A percentile compares a stretch with the other conserved stretches of the same genome.
Evolutionary conservation across 1,140 invertebrate species (phyloP).

Genomic region (Sipha flava): DNA sequence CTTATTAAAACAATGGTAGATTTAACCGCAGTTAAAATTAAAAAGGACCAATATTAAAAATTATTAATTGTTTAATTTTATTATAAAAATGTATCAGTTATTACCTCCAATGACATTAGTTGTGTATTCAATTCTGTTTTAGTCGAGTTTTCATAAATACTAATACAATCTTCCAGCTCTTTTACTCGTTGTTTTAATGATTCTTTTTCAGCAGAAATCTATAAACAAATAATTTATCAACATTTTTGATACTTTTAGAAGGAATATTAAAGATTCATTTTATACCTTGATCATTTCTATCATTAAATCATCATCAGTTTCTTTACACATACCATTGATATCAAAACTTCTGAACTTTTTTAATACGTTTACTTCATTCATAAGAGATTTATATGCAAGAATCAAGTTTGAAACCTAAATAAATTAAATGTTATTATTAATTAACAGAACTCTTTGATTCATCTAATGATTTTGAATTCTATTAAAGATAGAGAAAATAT

Average conservation of each 20-base stretch:
- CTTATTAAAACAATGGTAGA: too few species aligned
- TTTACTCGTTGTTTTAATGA: conserved; percentile 40
- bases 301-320: not conserved
- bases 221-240: not conserved
- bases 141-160: not conserved
- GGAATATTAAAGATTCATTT: not conserved
- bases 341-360: conserved; percentile 38
- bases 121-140: conserved; percentile 4
- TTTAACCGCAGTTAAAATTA: too few species aligned
- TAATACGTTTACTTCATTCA: conserved; percentile 41
- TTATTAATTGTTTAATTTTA: not conserved
- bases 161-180: conserved; percentile 41
- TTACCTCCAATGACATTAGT: not conserved
- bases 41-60: too few species aligned
- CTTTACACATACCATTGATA: not conserved
- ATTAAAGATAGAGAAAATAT: too few species aligned
- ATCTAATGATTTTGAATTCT: too few species aligned
- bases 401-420: conserved; percentile 42
- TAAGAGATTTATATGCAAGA: conserved; percentile 40
- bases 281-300: conserved; percentile 22
- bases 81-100: not conserved
- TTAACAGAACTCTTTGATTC: too few species aligned
- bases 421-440: not conserved
- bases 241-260: not conserved
- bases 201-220: conserved; percentile 44